Conservation (phyloP, 2,797 vertebrate genomes). For the Petrocephalus sullivani region DNA sequence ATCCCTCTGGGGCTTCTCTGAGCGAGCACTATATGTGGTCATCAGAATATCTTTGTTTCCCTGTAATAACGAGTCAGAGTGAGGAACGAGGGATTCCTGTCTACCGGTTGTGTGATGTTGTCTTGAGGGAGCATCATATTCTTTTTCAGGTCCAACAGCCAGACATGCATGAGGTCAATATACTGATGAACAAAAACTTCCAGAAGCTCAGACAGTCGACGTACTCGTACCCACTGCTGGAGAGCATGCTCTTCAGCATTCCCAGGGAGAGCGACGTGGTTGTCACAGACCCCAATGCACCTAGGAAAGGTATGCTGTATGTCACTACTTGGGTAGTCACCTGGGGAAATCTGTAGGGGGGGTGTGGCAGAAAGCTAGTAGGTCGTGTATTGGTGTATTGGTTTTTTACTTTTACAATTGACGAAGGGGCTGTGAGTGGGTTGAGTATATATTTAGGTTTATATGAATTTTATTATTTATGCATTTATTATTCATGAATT, state of each 20-base stretch:
- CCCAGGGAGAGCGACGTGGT: conserved; percentile 74
- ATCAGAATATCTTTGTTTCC: background rate
- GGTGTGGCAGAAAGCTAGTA: too few relatives aligned
- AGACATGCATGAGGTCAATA: conserved; percentile 80
- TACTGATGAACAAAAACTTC: conserved; percentile 76
- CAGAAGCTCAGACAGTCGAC: conserved; percentile 73
- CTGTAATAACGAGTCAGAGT: background rate
- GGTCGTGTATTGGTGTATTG: background rate
- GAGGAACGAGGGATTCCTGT: background rate
- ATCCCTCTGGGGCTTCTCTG: background rate
- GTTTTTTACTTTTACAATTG: background rate
- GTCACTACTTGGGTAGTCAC: background rate
- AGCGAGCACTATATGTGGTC: background rate
- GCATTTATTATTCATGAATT: background rate
- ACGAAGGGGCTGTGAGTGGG: background rate
- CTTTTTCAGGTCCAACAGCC: conserved; percentile 76
- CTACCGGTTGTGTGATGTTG: background rate
- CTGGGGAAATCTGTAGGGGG: too few relatives aligned
- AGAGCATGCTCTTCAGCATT: conserved; percentile 79
- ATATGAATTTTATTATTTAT: background rate
- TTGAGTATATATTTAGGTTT: background rate
- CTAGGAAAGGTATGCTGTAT: conserved; percentile 65
- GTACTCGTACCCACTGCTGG: conserved; percentile 73
- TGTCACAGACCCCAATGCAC: conserved; percentile 70
- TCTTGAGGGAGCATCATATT: background rate